A percentile compares a stretch with the other conserved stretches of the same genome.
Evolutionary conservation across 2,797 vertebrate species (phyloP).

Genomic region (Coccyzus lansbergi): DNA sequence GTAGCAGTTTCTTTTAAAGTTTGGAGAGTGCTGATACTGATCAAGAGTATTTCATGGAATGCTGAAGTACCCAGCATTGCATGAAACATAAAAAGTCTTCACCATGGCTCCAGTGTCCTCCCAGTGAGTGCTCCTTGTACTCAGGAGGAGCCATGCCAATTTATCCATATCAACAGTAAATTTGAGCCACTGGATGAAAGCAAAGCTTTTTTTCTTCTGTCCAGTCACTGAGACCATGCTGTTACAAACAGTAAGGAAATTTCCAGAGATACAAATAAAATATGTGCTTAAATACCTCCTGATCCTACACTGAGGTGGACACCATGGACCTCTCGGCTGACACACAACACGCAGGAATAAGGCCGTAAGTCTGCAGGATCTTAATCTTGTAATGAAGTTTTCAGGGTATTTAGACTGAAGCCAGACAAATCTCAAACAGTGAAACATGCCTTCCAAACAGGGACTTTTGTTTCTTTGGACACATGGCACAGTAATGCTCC

Average conservation of each 20-base stretch:
- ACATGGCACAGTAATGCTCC: neutral
- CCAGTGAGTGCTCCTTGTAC: neutral
- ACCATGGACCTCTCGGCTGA: neutral
- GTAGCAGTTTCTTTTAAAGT: neutral
- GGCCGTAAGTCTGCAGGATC: neutral
- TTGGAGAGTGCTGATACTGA: neutral
- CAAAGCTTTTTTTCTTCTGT: neutral
- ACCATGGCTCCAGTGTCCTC: neutral
- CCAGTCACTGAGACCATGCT: neutral
- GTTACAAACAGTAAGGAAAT: conserved; percentile 1
- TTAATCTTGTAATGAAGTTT: neutral
- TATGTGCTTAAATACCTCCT: neutral
- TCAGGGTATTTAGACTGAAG: neutral
- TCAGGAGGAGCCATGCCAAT: neutral
- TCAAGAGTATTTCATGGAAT: neutral
- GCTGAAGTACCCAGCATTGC: neutral
- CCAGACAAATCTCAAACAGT: neutral
- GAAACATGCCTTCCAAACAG: neutral
- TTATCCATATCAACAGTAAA: neutral
- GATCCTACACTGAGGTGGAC: neutral
- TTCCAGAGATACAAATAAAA: neutral
- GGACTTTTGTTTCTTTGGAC: neutral
- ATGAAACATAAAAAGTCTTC: neutral
- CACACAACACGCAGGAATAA: neutral
- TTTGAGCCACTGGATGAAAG: neutral